These are phyloP conservation scores for Mylabris sibirica DNA, from an alignment of 2,888 invertebrate genomes.

Conservation along the genomic window DNA sequence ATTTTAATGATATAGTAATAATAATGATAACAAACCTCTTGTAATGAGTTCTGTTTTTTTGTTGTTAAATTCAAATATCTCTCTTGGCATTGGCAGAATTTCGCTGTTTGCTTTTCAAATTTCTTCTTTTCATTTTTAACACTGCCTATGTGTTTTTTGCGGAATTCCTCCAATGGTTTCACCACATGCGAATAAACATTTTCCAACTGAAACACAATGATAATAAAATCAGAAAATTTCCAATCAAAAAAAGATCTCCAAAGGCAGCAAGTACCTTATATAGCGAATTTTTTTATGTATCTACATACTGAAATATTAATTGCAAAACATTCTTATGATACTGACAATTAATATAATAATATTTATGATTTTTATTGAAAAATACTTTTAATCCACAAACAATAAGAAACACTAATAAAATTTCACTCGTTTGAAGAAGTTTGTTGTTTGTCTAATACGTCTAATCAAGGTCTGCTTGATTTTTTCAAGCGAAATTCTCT, in stretches of 20 bases:
- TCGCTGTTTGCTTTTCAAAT: constrained; percentile 97
- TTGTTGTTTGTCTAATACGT: too few species aligned
- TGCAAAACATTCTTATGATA: too few species aligned
- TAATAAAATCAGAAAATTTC: background rate
- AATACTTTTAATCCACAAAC: too few species aligned
- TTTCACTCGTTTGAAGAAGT: too few species aligned
- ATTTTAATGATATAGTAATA: background rate
- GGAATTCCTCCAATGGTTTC: constrained; percentile 89
- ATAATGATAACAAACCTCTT: constrained; percentile 74
- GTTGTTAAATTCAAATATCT: constrained; percentile 91
- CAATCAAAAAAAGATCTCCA: background rate
- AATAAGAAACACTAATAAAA: too few species aligned
- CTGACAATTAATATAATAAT: too few species aligned
- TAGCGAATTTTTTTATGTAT: too few species aligned
- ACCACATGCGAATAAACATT: constrained; percentile 93
- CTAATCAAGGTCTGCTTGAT: too few species aligned
- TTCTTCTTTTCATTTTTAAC: constrained; percentile 97
- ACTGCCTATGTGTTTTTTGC: constrained; percentile 93
- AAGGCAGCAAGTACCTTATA: too few species aligned
- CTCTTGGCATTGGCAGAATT: constrained; percentile 97
- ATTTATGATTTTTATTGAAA: too few species aligned
- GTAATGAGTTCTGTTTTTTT: constrained; percentile 86
- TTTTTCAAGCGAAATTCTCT: too few species aligned
- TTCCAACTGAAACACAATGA: constrained; percentile 76
- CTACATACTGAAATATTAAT: background rate